Base-by-base conservation (phyloP, 64 coral and sea anemone species). In the Pocillopora verrucosa region DNA sequence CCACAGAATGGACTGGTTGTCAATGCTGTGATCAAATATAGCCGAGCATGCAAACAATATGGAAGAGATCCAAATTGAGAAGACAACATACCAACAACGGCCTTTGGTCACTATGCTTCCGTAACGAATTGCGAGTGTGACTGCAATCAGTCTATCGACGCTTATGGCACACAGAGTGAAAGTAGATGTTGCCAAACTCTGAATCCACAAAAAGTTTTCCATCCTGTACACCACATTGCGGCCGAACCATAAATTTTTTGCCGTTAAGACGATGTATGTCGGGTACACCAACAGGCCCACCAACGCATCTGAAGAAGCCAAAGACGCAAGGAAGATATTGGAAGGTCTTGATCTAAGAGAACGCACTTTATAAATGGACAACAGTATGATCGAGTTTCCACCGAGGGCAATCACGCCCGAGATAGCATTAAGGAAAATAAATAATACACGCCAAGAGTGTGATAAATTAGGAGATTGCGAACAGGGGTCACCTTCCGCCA, bases 161-260 rank as follows among this genome's bases (percentile, higher is more conserved):
- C 73, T 86, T 36, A 94, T 83, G 10, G 92, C 92, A 24, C 60
- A 83, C 15, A 90, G 61, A 62, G 80, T 89, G 22, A 79, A 85
- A 10, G 92, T 86, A 19, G 92, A 85, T 51, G 92, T 76, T 37
- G 86, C 74, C n/a, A 90, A 37, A 72, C 79, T 84, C 60, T 94
- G 92, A 58, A 89, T 72, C 92, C 92, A 94, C n/a, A 89, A 38
- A 20, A 94, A 94, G 60, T 89, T 94, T 16, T 94, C 92, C 41
- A 89, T 35, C 58, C 56, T 94, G 35, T 84, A 94, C 36, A 94
- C 58, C 12, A 56, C 1, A 38, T 94, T 36, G 51, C 68, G 15
- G 0, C 58, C 36, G 11, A 58, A 57, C 87, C 87, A 94, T 9
- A 36, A 45, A n/a, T 64, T 76, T 5, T 77, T 30, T 14, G 15